Evolutionary conservation across 2,797 vertebrate species (phyloP), one percentile per base, ranked within the genome.

Genomic region (Hipposideros larvatus): DNA sequence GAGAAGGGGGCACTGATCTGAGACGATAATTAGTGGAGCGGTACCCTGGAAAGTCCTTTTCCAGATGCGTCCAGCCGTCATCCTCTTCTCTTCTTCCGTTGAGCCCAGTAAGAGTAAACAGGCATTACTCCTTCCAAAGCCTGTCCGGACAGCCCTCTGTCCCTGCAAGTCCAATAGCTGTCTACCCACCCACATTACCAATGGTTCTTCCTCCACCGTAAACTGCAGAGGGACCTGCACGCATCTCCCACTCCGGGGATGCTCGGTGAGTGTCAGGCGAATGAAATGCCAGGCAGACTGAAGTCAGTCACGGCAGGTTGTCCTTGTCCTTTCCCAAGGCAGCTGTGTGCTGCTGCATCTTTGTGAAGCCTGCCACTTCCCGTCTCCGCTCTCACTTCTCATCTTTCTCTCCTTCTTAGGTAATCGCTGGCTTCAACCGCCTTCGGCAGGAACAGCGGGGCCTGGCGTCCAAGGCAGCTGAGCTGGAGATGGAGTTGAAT

Each of bases 401-500:
- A 0, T 55, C 46, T 70, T 55, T 77, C 61, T 75, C 43, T 16
- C 15, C 37, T 41, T 31, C 59, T 14, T 98, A 99, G 99, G 99
- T 99, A 41, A 99, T 99, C 97, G 98, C 99, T 15, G 99, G 99
- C 6, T 99, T 99, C 97, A 99, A 99, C 98, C 99, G 99, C 91
- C 99, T 99, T 98, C 99, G 99, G 26, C 99, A 99, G 98, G 99
- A 99, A 48, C 99, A 99, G 98, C 99, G 99, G 53, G 98, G 98
- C 7, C 98, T 99, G 98, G 99, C 99, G 0, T 99, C 99, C 11
- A 99, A 99, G 97, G 98, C 99, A 1, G 99, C 99, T 0, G 99
- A 99, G 96, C 95, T 99, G 96, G 99, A 99, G 98, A 99, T 99
- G 99, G 99, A 99, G 53, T 98, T 99, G 95, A 99, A 99, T 13